A percentile compares a stretch with the other conserved stretches of the same genome.
Evolutionary conservation across 1,140 invertebrate genomes (phyloP).

Genomic region (Macrotrachela quadricornifera): DNA sequence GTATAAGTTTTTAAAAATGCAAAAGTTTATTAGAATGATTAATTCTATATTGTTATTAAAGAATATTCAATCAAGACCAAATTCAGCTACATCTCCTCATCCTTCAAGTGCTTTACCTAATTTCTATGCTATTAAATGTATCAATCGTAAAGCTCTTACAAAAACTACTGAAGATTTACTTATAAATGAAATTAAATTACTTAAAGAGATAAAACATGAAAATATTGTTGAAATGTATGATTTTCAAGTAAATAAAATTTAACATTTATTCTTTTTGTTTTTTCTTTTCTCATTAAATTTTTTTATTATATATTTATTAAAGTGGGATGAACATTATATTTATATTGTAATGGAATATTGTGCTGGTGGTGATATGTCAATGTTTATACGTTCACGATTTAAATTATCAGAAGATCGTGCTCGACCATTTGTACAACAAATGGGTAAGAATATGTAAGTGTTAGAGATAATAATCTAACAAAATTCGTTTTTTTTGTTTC

Average conservation of each 20-base stretch:
- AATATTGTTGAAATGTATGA: conserved; percentile 63
- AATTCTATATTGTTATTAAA: too few species aligned
- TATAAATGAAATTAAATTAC: conserved; percentile 57
- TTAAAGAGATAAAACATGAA: conserved; percentile 57
- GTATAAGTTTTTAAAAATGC: too few species aligned
- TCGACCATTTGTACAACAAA: conserved; percentile 54
- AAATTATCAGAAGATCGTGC: conserved; percentile 51
- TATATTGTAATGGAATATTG: conserved; percentile 75
- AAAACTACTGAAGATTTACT: conserved; percentile 53
- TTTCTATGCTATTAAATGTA: conserved; percentile 51
- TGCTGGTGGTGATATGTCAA: conserved; percentile 57
- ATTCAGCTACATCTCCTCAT: too few species aligned
- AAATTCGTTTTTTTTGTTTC: background rate
- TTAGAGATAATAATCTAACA: too few species aligned
- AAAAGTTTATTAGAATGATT: too few species aligned
- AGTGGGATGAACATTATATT: conserved; percentile 46
- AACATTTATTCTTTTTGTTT: too few species aligned
- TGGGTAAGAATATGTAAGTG: conserved; percentile 27
- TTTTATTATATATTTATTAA: conserved; percentile 9
- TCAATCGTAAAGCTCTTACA: conserved; percentile 52
- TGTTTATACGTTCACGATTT: conserved; percentile 49
- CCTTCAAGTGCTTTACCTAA: too few species aligned
- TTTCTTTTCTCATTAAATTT: conserved; percentile 26
- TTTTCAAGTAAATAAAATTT: conserved; percentile 36
- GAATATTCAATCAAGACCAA: too few species aligned